Evolutionary conservation across 2,113 vertebrate genomes (phyloP).

Genomic region (Hemichromis elongatus): DNA sequence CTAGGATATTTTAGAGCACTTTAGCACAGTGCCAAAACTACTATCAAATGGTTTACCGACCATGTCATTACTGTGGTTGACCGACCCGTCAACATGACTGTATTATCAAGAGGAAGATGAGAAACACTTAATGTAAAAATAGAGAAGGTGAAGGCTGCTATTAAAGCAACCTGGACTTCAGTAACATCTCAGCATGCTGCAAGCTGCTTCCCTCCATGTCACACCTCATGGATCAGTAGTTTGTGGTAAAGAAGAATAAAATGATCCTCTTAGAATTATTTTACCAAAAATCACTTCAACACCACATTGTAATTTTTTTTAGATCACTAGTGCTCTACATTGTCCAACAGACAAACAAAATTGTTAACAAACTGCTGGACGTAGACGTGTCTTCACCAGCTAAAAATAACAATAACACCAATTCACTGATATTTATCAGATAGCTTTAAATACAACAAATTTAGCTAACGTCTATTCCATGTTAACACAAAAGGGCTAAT

Average conservation of each 20-base stretch:
- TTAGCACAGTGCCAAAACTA: not conserved
- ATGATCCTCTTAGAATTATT: not conserved
- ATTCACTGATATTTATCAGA: not conserved
- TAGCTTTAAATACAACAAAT: rapidly evolving
- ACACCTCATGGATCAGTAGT: rapidly evolving
- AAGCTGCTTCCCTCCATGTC: not conserved
- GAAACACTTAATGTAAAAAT: rapidly evolving
- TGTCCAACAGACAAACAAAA: not conserved
- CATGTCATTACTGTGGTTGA: not conserved
- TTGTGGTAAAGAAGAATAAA: not conserved
- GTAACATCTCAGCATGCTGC: not conserved
- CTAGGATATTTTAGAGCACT: not conserved
- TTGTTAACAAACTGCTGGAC: not conserved
- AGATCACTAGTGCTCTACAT: not conserved
- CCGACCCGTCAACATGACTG: not conserved
- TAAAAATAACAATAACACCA: not conserved
- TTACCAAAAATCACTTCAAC: rapidly evolving
- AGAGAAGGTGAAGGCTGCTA: not conserved
- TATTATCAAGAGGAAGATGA: not conserved
- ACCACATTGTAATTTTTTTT: rapidly evolving
- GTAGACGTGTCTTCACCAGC: not conserved
- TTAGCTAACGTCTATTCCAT: not conserved
- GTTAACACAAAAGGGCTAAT: rapidly evolving
- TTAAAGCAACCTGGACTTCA: rapidly evolving
- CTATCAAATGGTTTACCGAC: not conserved